Evolutionary conservation across 2,888 invertebrate species (phyloP).

Genomic region (Azorinus chamasolen): DNA sequence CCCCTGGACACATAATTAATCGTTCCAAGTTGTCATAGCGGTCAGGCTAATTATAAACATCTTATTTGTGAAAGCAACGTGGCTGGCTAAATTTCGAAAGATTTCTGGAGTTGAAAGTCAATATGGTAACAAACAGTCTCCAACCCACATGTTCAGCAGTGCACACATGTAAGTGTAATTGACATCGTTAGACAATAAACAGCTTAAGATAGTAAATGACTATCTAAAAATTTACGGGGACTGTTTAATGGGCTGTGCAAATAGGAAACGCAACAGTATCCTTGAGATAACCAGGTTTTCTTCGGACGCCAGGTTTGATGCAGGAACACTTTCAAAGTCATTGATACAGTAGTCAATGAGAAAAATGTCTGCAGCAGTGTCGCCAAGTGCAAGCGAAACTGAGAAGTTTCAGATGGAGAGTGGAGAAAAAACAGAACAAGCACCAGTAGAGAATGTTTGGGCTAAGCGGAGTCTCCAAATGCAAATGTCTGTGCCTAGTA

Average conservation of each 20-base stretch:
- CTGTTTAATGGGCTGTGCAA: neutral
- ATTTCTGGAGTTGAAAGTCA: conserved; percentile 16
- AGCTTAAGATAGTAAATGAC: too few species aligned
- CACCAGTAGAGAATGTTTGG: conserved; percentile 54
- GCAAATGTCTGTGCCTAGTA: conserved; percentile 34
- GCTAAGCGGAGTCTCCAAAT: conserved; percentile 48
- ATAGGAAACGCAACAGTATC: too few species aligned
- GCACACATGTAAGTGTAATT: too few species aligned
- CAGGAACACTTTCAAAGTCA: too few species aligned
- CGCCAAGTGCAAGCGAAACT: conserved; percentile 52
- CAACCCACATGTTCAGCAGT: too few species aligned
- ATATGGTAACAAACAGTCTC: conserved; percentile 11
- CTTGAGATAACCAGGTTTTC: too few species aligned
- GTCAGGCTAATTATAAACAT: neutral
- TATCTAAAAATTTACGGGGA: neutral
- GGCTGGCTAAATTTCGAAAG: conserved; percentile 20
- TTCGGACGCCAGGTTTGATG: too few species aligned
- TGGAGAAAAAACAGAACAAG: conserved; percentile 9
- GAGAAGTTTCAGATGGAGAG: conserved; percentile 62
- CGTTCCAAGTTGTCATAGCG: conserved; percentile 10
- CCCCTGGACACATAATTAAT: neutral
- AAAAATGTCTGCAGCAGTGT: conserved; percentile 65
- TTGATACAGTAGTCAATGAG: too few species aligned
- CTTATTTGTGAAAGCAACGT: conserved; percentile 39
- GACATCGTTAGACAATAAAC: too few species aligned